Conservation (phyloP, 2,113 vertebrate genomes). For the Eupsittula cactorum region DNA sequence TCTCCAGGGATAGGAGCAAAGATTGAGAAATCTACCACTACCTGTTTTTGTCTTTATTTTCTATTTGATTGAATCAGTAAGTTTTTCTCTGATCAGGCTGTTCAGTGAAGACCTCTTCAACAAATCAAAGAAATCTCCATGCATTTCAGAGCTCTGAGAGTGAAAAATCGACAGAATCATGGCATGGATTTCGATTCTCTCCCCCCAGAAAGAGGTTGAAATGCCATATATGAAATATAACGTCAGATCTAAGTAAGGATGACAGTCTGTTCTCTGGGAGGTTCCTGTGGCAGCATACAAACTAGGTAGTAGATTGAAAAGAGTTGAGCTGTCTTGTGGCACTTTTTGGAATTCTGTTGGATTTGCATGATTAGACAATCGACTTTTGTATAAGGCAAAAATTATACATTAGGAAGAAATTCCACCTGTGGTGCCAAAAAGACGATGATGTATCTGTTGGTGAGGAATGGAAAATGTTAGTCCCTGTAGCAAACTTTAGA, state of each 20-base stretch:
- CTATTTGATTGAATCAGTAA: constrained; percentile 57
- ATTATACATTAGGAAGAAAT: constrained; percentile 44
- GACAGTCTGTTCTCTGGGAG: background rate
- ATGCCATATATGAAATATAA: background rate
- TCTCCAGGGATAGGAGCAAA: constrained; percentile 43
- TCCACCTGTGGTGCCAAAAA: constrained; percentile 53
- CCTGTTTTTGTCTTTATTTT: constrained; percentile 65
- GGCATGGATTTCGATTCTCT: background rate
- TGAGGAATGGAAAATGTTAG: constrained; percentile 40
- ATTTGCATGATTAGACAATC: constrained; percentile 68
- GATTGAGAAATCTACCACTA: constrained; percentile 47
- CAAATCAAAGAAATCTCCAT: constrained; percentile 51
- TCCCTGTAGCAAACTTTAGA: background rate
- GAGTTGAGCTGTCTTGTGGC: constrained; percentile 48
- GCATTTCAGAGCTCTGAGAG: constrained; percentile 48
- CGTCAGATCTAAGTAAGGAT: background rate
- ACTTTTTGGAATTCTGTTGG: constrained; percentile 51
- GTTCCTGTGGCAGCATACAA: background rate
- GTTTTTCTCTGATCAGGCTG: constrained; percentile 57
- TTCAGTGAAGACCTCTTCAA: constrained; percentile 39
- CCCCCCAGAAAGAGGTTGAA: background rate
- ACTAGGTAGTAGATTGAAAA: constrained; percentile 7
- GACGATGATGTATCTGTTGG: constrained; percentile 29
- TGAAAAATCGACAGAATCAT: constrained; percentile 5
- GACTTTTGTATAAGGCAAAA: constrained; percentile 52